phyloP scores from a whole-genome alignment of 1,140 invertebrate genomes.

The Trichonephila clavipes region DNA sequence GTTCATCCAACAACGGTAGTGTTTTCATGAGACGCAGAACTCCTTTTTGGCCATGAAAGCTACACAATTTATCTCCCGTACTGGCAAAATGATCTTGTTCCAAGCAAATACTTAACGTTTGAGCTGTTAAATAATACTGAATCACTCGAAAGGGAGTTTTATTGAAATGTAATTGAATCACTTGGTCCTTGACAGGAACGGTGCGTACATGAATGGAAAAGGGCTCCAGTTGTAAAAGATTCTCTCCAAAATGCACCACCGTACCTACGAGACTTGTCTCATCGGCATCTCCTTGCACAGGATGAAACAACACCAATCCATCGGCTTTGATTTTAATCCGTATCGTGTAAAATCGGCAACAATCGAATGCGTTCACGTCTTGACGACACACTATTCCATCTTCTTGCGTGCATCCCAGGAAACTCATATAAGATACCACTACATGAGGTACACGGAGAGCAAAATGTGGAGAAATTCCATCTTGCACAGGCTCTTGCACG shows the following conservation, averaged over 20 bases:
- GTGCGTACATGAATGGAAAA: slow-evolving; percentile 13
- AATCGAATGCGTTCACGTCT: slow-evolving; percentile 19
- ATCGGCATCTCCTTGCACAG: neutral
- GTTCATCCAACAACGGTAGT: neutral
- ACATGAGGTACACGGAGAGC: neutral
- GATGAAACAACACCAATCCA: neutral
- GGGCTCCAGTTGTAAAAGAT: neutral
- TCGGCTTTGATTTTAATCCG: neutral
- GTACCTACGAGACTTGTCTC: neutral
- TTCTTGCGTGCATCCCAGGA: slow-evolving; percentile 53
- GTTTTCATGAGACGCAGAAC: neutral
- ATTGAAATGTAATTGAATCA: neutral
- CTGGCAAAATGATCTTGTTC: neutral
- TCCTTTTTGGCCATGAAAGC: slow-evolving; percentile 58
- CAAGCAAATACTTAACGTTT: neutral
- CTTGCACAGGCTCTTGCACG: neutral
- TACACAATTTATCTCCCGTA: slow-evolving; percentile 51
- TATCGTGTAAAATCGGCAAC: slow-evolving; percentile 40
- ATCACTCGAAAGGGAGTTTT: slow-evolving; percentile 40
- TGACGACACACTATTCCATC: slow-evolving; percentile 3
- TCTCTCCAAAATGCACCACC: neutral
- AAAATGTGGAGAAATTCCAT: slow-evolving; percentile 12
- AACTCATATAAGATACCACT: slow-evolving; percentile 30
- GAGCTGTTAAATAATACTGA: neutral
- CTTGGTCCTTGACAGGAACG: too few species aligned